phyloP scores from a whole-genome alignment of 2,797 vertebrate genomes.

The Epinephelus awoara region DNA sequence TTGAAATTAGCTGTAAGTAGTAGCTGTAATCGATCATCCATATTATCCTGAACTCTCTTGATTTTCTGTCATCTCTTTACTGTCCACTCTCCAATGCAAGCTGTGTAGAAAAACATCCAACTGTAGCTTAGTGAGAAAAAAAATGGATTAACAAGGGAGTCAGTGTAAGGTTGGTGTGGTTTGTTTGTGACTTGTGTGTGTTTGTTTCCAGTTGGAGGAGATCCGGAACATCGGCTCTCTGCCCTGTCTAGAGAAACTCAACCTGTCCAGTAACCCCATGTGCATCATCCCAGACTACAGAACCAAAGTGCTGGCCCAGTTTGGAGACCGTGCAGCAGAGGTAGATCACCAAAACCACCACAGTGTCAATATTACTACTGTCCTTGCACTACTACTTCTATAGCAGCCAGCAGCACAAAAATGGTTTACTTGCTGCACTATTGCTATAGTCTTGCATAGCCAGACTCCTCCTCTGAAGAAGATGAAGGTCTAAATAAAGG shows the following conservation, averaged over 20 bases:
- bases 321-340: slow-evolving; percentile 96
- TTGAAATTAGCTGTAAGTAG: not conserved
- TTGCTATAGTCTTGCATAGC: no score
- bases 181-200: slow-evolving; percentile 30
- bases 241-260: slow-evolving; percentile 94
- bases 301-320: slow-evolving; percentile 96
- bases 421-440: no score
- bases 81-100: not conserved
- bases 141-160: not conserved
- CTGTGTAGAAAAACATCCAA: not conserved
- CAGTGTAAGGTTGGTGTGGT: not conserved
- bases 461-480: no score
- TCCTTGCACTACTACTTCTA: no score
- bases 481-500: no score
- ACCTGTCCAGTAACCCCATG: slow-evolving; percentile 91
- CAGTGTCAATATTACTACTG: not conserved
- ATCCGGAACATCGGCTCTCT: slow-evolving; percentile 91
- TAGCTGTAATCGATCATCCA: not conserved
- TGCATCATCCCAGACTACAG: slow-evolving; percentile 98
- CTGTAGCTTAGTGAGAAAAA: not conserved
- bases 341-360: slow-evolving; percentile 74
- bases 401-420: no score
- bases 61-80: not conserved
- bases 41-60: not conserved
- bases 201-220: slow-evolving; percentile 92